Base-by-base conservation (phyloP, 1,140 invertebrate species). In the Condylostylus longicornis region DNA sequence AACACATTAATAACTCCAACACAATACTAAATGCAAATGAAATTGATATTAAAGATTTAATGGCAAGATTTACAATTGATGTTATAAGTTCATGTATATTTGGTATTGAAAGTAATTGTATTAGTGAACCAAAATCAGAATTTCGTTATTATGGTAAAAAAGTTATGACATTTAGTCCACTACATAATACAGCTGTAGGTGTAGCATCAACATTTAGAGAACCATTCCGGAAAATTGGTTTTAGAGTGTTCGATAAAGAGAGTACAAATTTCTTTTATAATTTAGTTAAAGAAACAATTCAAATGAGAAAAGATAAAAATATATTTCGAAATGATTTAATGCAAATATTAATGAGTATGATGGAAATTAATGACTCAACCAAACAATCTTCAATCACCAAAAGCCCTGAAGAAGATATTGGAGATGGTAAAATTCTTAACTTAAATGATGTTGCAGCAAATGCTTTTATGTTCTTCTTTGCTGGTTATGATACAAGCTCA, bases 401-500 rank as follows among this genome's bases (percentile, higher is more conserved):
- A n/a, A n/a, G n/a, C 0, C 44, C 47, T 17, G 42, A 46, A 10
- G 32, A 50, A 25, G 23, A 25, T n/a, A 8, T 8, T 25, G 23
- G n/a, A 25, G 7, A 7, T 25, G 47, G 49, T n/a, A 44, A 41
- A 21, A 17, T 22, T 12, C 34, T 50, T 5, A 40, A 40, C 10
- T 9, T 48, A 1, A 28, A 51, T 20, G 45, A 55, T 35, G 50
- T 66, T 13, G 51, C 48, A 10, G 58, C 59, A 7, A 57, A 68
- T 47, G 42, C 54, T 5, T 62, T 65, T 30, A 29, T 66, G 8
- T 67, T 69, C 36, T 64, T 66, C 34, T 41, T 67, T 10, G 70
- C 65, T 35, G 69, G 69, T 19, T 73, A 64, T 44, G 71, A 73
- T 38, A 73, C 72, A 1, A 68, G 68, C 4, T 60, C 67, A n/a